Evolutionary conservation across 2,113 vertebrate species (phyloP), one percentile per base, ranked within the genome.

Genomic region (Percopsis transmontana): DNA sequence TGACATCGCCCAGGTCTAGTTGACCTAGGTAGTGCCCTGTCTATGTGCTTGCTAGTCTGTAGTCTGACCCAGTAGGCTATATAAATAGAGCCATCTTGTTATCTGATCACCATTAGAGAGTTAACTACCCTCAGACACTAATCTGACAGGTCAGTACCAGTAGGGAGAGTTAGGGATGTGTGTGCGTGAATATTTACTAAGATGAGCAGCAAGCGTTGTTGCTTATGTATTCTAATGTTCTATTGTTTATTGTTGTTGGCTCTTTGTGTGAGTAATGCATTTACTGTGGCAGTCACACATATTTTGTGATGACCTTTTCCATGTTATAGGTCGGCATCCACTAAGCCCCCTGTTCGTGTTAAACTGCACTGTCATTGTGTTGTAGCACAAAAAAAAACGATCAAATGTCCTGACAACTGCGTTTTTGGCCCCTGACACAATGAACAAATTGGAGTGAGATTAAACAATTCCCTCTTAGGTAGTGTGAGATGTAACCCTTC

Each of bases 51-150:
- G 66, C 74, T 44, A 64, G 58, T 70, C 67, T 75, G 20, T 39
- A 76, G 79, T 59, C 74, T 92, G 88, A 91, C 84, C 88, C 76
- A 75, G 72, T 80, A 67, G 27, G 27, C 27, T 76, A 69, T 91
- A 89, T 85, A 90, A 89, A 91, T 92, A 92, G 85, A 75, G 75
- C 57, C 67, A 4, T 67, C 79, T 85, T 85, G 90, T 87, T 86
- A 90, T 88, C 83, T 90, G 86, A 87, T 86, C 83, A 79, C 75
- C 77, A 88, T 84, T 78, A 85, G 81, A 84, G 81, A 61, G 83
- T 83, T 88, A 82, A 76, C 74, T 56, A 65, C 48, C 62, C 58
- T 52, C 56, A 72, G 66, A 74, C 62, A 40, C 73, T 90, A 91
- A 91, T 89, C 90, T 77, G 70, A 85, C 68, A 62, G 85, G 68